These are phyloP conservation scores for Scaptomyza caliginosa DNA, from an alignment of 2,888 invertebrate species.

Conservation along the genomic window DNA sequence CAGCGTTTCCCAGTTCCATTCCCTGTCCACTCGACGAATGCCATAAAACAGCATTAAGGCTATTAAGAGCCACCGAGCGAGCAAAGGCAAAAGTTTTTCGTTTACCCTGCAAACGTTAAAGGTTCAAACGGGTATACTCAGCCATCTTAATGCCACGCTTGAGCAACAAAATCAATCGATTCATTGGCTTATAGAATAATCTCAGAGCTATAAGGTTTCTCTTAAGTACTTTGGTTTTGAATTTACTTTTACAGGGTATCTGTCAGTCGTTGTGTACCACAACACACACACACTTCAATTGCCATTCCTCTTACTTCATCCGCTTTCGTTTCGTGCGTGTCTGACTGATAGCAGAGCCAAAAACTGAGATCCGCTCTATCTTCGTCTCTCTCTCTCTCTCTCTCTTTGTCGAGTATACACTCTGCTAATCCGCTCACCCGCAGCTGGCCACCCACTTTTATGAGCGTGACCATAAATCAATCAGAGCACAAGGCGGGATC, in stretches of 20 bases:
- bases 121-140: not conserved
- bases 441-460: constrained; percentile 46
- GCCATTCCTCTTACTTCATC: not conserved
- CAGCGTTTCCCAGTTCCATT: constrained; percentile 24
- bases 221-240: too few species aligned
- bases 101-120: constrained; percentile 26
- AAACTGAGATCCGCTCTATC: constrained; percentile 32
- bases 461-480: constrained; percentile 73
- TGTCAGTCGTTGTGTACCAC: not conserved
- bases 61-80: constrained; percentile 62
- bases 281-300: not conserved
- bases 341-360: constrained; percentile 50
- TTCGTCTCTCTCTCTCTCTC: not conserved
- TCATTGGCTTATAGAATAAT: too few species aligned
- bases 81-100: constrained; percentile 31
- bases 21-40: constrained; percentile 69
- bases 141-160: too few species aligned
- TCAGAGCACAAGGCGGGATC: constrained; percentile 58
- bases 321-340: constrained; percentile 28
- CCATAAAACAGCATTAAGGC: constrained; percentile 77
- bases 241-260: constrained; percentile 22
- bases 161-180: too few species aligned
- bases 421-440: constrained; percentile 37
- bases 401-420: not conserved
- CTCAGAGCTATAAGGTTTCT: too few species aligned